Evolutionary conservation across 2,888 invertebrate species (phyloP).

Genomic region (Diplazon laetatorius): DNA sequence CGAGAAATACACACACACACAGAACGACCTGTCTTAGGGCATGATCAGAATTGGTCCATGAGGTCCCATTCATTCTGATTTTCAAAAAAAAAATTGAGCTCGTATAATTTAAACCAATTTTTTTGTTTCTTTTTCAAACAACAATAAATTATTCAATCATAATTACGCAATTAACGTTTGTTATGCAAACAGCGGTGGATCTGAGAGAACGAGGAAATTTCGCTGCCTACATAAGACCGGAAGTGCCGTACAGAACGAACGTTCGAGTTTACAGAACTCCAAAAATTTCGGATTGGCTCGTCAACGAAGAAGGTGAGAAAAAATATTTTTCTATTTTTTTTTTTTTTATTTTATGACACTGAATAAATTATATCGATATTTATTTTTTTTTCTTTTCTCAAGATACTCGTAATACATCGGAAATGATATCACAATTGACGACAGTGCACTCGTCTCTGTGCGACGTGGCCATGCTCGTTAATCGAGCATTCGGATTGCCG

Average conservation of each 20-base stretch:
- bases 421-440: constrained; percentile 83
- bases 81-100: too few species aligned
- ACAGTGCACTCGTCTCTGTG: constrained; percentile 84
- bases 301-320: constrained; percentile 65
- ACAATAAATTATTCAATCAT: background rate
- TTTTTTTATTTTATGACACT: too few species aligned
- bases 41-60: too few species aligned
- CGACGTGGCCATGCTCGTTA: constrained; percentile 83
- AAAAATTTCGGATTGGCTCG: constrained; percentile 68
- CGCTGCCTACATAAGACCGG: constrained; percentile 58
- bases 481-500: constrained; percentile 84
- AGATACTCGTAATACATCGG: constrained; percentile 72
- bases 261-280: constrained; percentile 63
- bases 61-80: too few species aligned
- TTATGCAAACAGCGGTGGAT: constrained; percentile 59
- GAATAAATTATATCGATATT: background rate
- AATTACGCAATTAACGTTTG: background rate
- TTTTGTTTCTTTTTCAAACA: background rate
- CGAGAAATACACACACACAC: too few species aligned
- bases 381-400: too few species aligned
- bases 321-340: background rate
- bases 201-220: constrained; percentile 62
- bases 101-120: too few species aligned
- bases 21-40: too few species aligned
- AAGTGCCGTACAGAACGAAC: constrained; percentile 62